Evolutionary conservation across 2,113 vertebrate genomes (phyloP).

Genomic region (Lipophrys pholis): DNA sequence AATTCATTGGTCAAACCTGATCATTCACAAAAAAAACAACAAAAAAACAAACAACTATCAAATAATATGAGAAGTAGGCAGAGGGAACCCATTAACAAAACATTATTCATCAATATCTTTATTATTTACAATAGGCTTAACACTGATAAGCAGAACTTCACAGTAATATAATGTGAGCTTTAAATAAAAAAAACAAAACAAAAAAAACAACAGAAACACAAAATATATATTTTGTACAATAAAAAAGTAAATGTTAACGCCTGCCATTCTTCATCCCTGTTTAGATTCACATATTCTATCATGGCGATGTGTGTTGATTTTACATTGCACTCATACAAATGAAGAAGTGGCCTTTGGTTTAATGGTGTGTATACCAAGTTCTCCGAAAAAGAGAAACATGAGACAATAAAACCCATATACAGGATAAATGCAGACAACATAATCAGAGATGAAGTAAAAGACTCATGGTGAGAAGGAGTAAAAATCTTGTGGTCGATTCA

Average conservation of each 20-base stretch:
- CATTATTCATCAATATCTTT: constrained; percentile 79
- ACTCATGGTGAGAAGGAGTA: constrained; percentile 29
- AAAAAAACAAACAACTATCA: too few species aligned
- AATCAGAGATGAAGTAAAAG: constrained; percentile 44
- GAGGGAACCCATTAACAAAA: constrained; percentile 1
- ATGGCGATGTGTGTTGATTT: constrained; percentile 72
- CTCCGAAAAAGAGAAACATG: constrained; percentile 67
- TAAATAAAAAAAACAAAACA: constrained; percentile 84
- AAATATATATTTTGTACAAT: constrained; percentile 94
- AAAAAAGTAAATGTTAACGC: constrained; percentile 87
- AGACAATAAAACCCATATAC: constrained; percentile 53
- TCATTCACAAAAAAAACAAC: too few species aligned
- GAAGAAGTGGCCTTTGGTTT: constrained; percentile 87
- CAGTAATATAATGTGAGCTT: constrained; percentile 97
- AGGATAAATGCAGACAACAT: constrained; percentile 59
- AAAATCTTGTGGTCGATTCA: constrained; percentile 40
- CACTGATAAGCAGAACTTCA: constrained; percentile 98
- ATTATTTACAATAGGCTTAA: constrained; percentile 99
- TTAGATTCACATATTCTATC: constrained; percentile 84
- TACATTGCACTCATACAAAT: constrained; percentile 86
- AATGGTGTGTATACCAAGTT: constrained; percentile 68
- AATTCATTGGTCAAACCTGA: too few species aligned
- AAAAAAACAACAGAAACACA: constrained; percentile 82
- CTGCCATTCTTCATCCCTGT: constrained; percentile 83
- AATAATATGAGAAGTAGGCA: neutral